These are phyloP conservation scores for Stenurella melanura DNA, from an alignment of 2,888 invertebrate genomes.

Conservation along the genomic window DNA sequence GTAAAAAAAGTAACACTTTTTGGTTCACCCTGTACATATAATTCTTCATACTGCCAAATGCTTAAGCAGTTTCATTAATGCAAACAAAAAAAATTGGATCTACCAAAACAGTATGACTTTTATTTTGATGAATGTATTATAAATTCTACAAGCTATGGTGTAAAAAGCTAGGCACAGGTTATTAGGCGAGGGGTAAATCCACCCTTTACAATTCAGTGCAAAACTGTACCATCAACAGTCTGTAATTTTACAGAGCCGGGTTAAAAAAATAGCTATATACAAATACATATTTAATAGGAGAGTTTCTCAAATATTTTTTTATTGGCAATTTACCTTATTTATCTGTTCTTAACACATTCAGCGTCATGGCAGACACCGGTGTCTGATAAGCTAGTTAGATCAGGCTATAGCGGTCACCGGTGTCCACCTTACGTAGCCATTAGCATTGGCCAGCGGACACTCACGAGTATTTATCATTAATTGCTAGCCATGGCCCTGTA, in stretches of 20 bases:
- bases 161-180: slow-evolving; percentile 69
- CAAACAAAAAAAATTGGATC: background rate
- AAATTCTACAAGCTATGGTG: slow-evolving; percentile 62
- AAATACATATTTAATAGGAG: slow-evolving; percentile 43
- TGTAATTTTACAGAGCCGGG: slow-evolving; percentile 41
- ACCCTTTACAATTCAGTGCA: slow-evolving; percentile 56
- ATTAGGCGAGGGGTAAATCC: slow-evolving; percentile 61
- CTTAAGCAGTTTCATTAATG: slow-evolving; percentile 15
- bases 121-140: slow-evolving; percentile 33
- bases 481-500: no score
- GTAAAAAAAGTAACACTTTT: slow-evolving; percentile 12
- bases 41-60: slow-evolving; percentile 3
- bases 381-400: no score
- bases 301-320: background rate
- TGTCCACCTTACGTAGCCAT: no score
- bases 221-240: slow-evolving; percentile 52
- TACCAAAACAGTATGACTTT: slow-evolving; percentile 10
- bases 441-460: no score
- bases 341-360: no score
- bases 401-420: no score
- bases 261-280: slow-evolving; percentile 48
- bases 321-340: background rate
- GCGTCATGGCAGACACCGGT: no score
- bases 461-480: no score
- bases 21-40: slow-evolving; percentile 8